phyloP scores from a whole-genome alignment of 2,888 invertebrate species.

The Drosophila prostipennis region DNA sequence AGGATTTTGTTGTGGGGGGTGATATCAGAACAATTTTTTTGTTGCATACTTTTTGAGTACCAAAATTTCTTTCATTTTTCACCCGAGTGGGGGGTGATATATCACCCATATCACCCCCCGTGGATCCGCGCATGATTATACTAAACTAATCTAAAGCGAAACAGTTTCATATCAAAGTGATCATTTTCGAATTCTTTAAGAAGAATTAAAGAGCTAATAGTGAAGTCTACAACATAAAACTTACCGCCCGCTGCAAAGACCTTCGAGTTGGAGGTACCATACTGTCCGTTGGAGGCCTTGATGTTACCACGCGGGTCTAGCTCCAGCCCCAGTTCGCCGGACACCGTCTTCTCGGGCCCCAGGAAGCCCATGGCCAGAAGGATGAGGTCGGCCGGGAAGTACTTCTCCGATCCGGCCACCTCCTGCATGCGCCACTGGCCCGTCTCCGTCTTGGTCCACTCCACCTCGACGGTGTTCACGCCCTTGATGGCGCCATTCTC shows the following conservation, averaged over 20 bases:
- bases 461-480: slow-evolving; percentile 94
- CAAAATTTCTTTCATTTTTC: no score
- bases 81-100: no score
- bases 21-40: no score
- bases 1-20: no score
- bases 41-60: no score
- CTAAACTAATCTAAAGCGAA: no score
- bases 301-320: slow-evolving; percentile 97
- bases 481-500: slow-evolving; percentile 96
- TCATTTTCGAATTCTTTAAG: no score
- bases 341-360: slow-evolving; percentile 96
- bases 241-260: slow-evolving; percentile 98
- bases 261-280: slow-evolving; percentile 91
- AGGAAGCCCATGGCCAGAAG: slow-evolving; percentile 99
- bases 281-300: slow-evolving; percentile 91
- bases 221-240: no score
- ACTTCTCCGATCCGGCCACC: slow-evolving; percentile 90
- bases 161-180: no score
- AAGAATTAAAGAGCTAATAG: no score
- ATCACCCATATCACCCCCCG: no score
- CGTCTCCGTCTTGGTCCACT: slow-evolving; percentile 95
- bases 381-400: slow-evolving; percentile 95
- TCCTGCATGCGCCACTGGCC: slow-evolving; percentile 98
- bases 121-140: no score
- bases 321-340: slow-evolving; percentile 91